Evolutionary conservation across 2,797 vertebrate species (phyloP).

Genomic region (Notolabrus celidotus): DNA sequence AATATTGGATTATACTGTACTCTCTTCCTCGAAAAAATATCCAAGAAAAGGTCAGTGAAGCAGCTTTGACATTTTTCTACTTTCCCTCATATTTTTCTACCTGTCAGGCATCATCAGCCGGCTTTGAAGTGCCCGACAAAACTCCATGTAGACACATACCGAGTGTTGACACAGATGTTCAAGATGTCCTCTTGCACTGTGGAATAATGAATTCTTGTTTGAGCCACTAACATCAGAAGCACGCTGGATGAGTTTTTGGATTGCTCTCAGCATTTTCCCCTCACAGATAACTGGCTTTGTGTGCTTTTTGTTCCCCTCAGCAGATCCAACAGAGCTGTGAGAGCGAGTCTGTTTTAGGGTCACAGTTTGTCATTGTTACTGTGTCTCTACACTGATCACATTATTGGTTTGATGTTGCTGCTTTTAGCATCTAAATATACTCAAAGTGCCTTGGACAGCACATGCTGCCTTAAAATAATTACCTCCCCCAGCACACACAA

Average conservation of each 20-base stretch:
- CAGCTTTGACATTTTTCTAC: constrained; percentile 25
- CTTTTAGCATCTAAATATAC: constrained; percentile 21
- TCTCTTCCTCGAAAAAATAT: constrained; percentile 19
- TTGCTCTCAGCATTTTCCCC: constrained; percentile 65
- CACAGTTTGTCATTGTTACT: constrained; percentile 17
- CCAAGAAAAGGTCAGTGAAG: constrained; percentile 13
- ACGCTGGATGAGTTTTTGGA: constrained; percentile 70
- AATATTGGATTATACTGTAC: neutral
- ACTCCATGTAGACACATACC: constrained; percentile 36
- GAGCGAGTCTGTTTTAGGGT: constrained; percentile 32
- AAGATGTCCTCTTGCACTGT: constrained; percentile 64
- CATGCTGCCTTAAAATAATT: constrained; percentile 21
- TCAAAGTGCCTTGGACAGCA: constrained; percentile 39
- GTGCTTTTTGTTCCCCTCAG: constrained; percentile 61
- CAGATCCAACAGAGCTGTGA: constrained; percentile 47
- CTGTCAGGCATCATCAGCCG: constrained; percentile 44
- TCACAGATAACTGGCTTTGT: constrained; percentile 65
- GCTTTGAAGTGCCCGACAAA: constrained; percentile 54
- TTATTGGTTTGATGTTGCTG: constrained; percentile 31
- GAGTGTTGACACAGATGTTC: constrained; percentile 77
- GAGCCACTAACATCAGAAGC: constrained; percentile 74
- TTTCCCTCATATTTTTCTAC: constrained; percentile 48
- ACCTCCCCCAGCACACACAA: neutral
- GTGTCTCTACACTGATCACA: constrained; percentile 32
- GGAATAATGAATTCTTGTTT: constrained; percentile 66